phyloP scores from a whole-genome alignment of 1,140 invertebrate genomes.

The Musca vetustissima region DNA sequence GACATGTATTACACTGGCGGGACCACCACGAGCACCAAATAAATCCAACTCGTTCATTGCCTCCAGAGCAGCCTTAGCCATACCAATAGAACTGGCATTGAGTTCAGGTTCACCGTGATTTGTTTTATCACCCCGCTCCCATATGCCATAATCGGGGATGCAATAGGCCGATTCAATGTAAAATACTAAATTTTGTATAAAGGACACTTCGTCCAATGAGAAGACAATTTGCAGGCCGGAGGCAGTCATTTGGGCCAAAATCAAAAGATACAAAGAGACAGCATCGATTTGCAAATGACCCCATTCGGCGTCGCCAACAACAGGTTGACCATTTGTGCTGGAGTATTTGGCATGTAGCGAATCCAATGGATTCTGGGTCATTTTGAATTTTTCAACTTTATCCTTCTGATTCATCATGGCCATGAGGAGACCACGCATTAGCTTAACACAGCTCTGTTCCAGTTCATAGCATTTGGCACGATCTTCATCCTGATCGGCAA shows the following conservation, averaged over 20 bases:
- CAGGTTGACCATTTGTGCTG: constrained; percentile 81
- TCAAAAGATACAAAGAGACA: constrained; percentile 90
- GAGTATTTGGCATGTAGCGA: constrained; percentile 97
- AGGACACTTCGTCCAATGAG: constrained; percentile 95
- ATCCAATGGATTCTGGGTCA: constrained; percentile 87
- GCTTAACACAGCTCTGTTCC: constrained; percentile 86
- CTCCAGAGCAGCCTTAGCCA: constrained; percentile 96
- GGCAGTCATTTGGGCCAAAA: constrained; percentile 98
- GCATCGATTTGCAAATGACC: constrained; percentile 98
- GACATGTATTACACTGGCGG: constrained; percentile 95
- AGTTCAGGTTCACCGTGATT: constrained; percentile 89
- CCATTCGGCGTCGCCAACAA: constrained; percentile 95
- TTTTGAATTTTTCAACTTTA: constrained; percentile 97
- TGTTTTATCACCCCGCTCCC: constrained; percentile 99
- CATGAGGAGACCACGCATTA: constrained; percentile 87
- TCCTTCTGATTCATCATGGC: constrained; percentile 98
- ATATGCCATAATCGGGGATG: constrained; percentile 98
- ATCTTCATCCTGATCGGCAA: constrained; percentile 97
- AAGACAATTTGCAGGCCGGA: constrained; percentile 96
- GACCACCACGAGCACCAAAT: constrained; percentile 94
- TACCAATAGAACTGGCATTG: constrained; percentile 97
- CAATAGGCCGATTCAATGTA: constrained; percentile 98
- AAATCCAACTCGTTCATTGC: constrained; percentile 98
- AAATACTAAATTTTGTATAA: constrained; percentile 98
- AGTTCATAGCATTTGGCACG: constrained; percentile 96